Evolutionary conservation across 2,888 invertebrate species (phyloP), one percentile per base, ranked within the genome.

Genomic region (Synanthedon myopaeformis): DNA sequence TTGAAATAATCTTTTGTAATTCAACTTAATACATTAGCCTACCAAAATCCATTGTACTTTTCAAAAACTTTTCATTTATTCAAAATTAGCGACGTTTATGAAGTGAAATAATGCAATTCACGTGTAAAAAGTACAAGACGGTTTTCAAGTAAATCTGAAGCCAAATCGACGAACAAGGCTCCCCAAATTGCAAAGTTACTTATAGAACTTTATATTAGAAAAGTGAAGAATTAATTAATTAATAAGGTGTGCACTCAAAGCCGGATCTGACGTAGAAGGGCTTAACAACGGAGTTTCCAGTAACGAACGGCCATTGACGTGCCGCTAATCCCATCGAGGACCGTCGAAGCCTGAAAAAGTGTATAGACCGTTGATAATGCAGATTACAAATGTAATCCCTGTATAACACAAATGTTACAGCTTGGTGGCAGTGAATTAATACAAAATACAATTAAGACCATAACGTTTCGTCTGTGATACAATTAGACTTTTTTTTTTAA

Each of bases 181-280:
- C 63, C 62, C 60, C 57, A 59, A 68, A 64, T 63, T 59, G 57
- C 58, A 56, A 66, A 62, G 61, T 67, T 62, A 61, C 62, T 64
- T 60, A 23, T 23, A 61, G 67, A 74, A 73, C 67, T 76, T 70
- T 57, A 64, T 59, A 68, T 70, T 72, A 70, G 64, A 61, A 73
- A 72, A 70, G 65, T 69, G 64, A 60, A 62, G 61, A 61, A 66
- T 75, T 74, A 73, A 79, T 82, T 82, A 82, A 82, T 83, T 82
- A 82, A 77, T 78, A 77, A 83, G 76, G 75, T 74, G 72, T 67
- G 72, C 72, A 79, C 74, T 78, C 73, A 75, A 75, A 72, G 72
- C 63, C 62, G 69, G 70, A 68, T 67, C 49, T 62, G 60, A 60
- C 65, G 66, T 66, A 67, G 73, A 79, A 82, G 80, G 76, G 75